Evolutionary conservation across 2,888 invertebrate genomes (phyloP).

Genomic region (Merodon equestris): DNA sequence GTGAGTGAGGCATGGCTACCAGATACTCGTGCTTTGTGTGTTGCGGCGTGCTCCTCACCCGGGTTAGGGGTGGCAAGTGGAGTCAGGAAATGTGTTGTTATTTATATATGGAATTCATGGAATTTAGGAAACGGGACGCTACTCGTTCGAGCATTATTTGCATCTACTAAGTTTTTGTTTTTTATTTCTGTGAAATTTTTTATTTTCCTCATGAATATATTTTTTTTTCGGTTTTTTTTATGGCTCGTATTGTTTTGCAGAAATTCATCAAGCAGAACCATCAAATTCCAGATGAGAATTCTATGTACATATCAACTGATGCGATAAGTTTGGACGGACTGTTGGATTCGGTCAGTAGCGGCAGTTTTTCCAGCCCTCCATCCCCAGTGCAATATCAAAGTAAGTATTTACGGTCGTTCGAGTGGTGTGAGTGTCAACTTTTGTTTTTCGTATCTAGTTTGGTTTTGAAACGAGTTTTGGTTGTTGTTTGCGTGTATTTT

Average conservation of each 20-base stretch:
- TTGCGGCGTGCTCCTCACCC: too few relatives aligned
- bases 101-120: slow-evolving; percentile 49
- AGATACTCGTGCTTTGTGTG: too few relatives aligned
- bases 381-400: slow-evolving; percentile 72
- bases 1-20: neutral
- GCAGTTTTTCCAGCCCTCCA: slow-evolving; percentile 72
- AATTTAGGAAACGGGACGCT: slow-evolving; percentile 32
- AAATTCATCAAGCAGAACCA: slow-evolving; percentile 69
- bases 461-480: slow-evolving; percentile 2
- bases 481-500: too few relatives aligned
- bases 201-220: neutral
- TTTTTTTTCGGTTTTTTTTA: slow-evolving; percentile 4
- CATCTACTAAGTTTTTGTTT: too few relatives aligned
- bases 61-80: slow-evolving; percentile 14
- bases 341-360: slow-evolving; percentile 73
- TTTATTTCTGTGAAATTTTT: slow-evolving; percentile 5
- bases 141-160: slow-evolving; percentile 29
- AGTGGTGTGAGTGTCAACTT: neutral
- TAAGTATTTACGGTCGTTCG: slow-evolving; percentile 52
- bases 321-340: slow-evolving; percentile 73
- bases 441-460: neutral
- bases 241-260: slow-evolving; percentile 60
- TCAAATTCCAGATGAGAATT: slow-evolving; percentile 63
- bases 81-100: slow-evolving; percentile 40
- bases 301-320: slow-evolving; percentile 72